Evolutionary conservation across 2,888 invertebrate species (phyloP).

Genomic region (Bombylius discolor): DNA sequence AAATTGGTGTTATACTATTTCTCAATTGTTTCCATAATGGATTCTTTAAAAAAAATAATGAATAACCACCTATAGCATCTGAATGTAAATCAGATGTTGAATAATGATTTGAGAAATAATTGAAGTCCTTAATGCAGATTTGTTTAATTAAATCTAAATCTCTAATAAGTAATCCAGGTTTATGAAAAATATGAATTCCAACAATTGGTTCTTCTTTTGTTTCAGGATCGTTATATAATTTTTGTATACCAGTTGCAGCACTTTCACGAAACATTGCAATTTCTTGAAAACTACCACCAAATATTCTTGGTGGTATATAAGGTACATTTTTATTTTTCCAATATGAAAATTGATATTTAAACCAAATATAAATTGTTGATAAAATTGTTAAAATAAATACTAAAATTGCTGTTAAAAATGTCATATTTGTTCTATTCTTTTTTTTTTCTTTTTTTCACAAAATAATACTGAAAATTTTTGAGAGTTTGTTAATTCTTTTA

Average conservation of each 20-base stretch:
- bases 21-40: constrained; percentile 36
- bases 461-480: too few relatives aligned
- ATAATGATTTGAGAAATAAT: constrained; percentile 33
- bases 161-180: constrained; percentile 35
- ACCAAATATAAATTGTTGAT: neutral
- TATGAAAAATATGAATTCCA: constrained; percentile 35
- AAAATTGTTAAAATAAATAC: neutral
- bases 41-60: constrained; percentile 36
- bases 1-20: constrained; percentile 36
- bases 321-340: constrained; percentile 32
- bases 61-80: constrained; percentile 33
- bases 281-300: constrained; percentile 36
- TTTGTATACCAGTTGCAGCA: constrained; percentile 27
- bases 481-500: too few relatives aligned
- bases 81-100: constrained; percentile 22
- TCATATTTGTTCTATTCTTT: too few relatives aligned
- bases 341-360: neutral
- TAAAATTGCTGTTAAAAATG: neutral
- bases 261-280: constrained; percentile 24
- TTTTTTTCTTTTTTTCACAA: too few relatives aligned
- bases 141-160: constrained; percentile 37
- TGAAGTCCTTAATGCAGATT: constrained; percentile 38
- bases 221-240: constrained; percentile 27
- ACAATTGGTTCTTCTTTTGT: constrained; percentile 25
- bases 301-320: constrained; percentile 28